phyloP scores from a whole-genome alignment of 2,113 vertebrate species.

The Pogonocichla stellata region DNA sequence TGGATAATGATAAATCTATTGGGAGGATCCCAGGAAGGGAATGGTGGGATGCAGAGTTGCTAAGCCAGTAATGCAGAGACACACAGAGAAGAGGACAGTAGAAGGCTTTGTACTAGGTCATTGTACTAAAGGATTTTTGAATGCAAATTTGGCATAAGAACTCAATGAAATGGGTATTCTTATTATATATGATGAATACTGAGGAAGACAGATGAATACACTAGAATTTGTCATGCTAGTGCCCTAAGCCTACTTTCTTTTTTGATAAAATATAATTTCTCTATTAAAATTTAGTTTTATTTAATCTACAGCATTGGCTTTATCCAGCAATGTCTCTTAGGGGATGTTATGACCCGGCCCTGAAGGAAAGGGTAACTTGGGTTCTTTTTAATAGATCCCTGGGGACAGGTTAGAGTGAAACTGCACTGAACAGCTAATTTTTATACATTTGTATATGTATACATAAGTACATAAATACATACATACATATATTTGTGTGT shows the following conservation, averaged over 20 bases:
- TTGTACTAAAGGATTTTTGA: not conserved
- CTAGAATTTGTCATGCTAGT: not conserved
- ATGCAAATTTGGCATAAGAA: not conserved
- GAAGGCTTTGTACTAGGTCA: fast-evolving
- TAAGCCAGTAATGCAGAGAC: not conserved
- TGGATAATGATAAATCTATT: not conserved
- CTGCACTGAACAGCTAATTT: too few species aligned
- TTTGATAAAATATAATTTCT: not conserved
- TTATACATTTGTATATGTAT: too few species aligned
- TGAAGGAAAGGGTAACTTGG: not conserved
- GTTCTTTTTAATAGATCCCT: not conserved
- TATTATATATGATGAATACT: not conserved
- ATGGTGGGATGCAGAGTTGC: not conserved
- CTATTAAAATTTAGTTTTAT: not conserved
- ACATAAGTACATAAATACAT: too few species aligned
- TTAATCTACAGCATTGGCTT: not conserved
- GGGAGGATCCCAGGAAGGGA: not conserved
- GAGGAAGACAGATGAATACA: not conserved
- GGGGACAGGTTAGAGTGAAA: not conserved
- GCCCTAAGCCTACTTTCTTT: not conserved
- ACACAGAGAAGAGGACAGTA: not conserved
- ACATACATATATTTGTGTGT: too few species aligned
- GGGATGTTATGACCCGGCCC: fast-evolving
- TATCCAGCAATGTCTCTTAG: not conserved
- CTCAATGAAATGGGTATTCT: not conserved